These are phyloP conservation scores for Bujurquina vittata DNA, from an alignment of 2,113 vertebrate genomes.

Conservation along the genomic window DNA sequence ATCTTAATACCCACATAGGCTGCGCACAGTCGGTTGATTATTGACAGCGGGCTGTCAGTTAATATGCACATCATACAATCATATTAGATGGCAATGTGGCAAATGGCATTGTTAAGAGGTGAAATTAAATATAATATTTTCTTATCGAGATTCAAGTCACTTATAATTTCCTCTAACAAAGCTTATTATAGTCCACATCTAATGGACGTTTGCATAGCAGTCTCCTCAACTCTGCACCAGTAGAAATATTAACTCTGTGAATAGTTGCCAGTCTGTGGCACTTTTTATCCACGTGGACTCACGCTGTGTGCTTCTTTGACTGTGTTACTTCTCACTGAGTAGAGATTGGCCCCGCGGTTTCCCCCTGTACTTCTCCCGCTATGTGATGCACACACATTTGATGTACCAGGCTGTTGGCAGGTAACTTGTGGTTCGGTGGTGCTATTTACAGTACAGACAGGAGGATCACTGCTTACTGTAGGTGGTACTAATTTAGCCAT, in stretches of 20 bases:
- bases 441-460: neutral
- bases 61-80: constrained; percentile 42
- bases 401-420: neutral
- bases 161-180: constrained; percentile 49
- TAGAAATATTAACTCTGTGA: constrained; percentile 7
- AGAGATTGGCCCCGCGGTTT: neutral
- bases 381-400: neutral
- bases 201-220: constrained; percentile 21
- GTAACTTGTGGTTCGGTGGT: neutral
- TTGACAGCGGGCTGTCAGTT: constrained; percentile 61
- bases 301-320: neutral
- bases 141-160: constrained; percentile 55
- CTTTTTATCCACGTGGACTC: neutral
- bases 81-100: constrained; percentile 50
- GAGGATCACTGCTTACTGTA: too few species aligned
- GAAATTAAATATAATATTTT: constrained; percentile 39
- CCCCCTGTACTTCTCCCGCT: neutral
- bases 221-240: neutral
- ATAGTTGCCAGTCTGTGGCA: neutral
- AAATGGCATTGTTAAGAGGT: constrained; percentile 49
- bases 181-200: constrained; percentile 32
- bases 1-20: constrained; percentile 37
- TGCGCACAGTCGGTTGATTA: constrained; percentile 44
- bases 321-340: neutral
- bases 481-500: neutral